Evolutionary conservation across 2,113 vertebrate species (phyloP).

Genomic region (Oncorhynchus tshawytscha): DNA sequence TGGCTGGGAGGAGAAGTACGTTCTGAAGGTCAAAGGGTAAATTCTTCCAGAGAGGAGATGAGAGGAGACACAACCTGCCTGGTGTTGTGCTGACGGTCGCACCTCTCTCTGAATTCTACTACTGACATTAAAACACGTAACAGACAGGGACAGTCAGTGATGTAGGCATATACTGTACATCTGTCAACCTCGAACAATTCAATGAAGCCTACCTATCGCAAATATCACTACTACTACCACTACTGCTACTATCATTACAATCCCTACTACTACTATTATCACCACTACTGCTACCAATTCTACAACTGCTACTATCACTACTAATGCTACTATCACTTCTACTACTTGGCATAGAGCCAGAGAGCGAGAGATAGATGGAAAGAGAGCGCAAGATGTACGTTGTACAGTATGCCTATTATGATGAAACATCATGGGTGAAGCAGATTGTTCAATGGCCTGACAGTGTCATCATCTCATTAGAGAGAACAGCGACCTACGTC

Average conservation of each 20-base stretch:
- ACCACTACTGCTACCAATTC: too few species aligned
- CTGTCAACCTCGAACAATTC: not conserved
- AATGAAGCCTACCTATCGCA: not conserved
- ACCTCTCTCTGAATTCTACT: conserved; percentile 28
- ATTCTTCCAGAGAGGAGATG: conserved; percentile 50
- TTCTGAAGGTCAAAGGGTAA: conserved; percentile 62
- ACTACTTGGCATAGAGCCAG: too few species aligned
- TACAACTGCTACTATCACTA: too few species aligned
- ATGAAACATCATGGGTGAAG: not conserved
- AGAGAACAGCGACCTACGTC: conserved; percentile 14
- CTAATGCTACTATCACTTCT: too few species aligned
- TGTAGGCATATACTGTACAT: not conserved
- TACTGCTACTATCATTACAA: too few species aligned
- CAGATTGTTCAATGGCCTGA: conserved; percentile 6
- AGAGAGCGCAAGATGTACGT: too few species aligned
- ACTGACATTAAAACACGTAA: conserved; percentile 16
- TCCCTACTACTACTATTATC: too few species aligned
- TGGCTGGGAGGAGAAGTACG: conserved; percentile 54
- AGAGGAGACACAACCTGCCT: conserved; percentile 63
- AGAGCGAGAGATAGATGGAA: too few species aligned
- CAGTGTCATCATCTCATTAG: conserved; percentile 6
- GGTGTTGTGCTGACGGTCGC: not conserved
- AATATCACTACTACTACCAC: not conserved
- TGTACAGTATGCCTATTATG: not conserved
- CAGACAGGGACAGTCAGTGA: conserved; percentile 10